A percentile compares a stretch with the other conserved stretches of the same genome.
Evolutionary conservation across 53 echinoderm and acorn worm species (phyloP).

Genomic region (Echinarachnius parma): DNA sequence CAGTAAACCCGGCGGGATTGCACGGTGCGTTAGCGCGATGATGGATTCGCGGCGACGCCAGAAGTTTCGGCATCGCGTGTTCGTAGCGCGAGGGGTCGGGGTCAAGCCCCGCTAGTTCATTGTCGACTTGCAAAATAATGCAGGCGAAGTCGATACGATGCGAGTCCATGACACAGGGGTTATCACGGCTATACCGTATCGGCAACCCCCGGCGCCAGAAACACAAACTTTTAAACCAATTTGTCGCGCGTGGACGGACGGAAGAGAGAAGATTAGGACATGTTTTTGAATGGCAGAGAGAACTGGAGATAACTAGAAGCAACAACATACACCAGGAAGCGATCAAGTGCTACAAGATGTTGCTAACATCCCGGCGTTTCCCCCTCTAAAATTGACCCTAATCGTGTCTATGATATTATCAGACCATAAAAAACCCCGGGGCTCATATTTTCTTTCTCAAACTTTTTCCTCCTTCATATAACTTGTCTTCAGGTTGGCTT

Average conservation of each 20-base stretch:
- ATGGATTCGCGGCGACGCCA: constrained; percentile 42
- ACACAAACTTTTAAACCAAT: constrained; percentile 38
- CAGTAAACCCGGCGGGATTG: constrained; percentile 35
- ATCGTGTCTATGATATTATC: background rate
- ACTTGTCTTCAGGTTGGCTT: constrained; percentile 5
- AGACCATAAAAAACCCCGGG: too few species aligned
- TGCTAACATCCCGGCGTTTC: constrained; percentile 26
- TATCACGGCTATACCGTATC: constrained; percentile 38
- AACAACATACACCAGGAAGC: too few species aligned
- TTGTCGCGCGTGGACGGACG: too few species aligned
- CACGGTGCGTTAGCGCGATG: constrained; percentile 52
- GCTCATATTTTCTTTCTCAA: too few species aligned
- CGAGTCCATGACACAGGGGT: constrained; percentile 11
- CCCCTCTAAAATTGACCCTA: constrained; percentile 16
- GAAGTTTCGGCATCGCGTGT: constrained; percentile 21
- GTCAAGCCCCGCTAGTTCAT: constrained; percentile 44
- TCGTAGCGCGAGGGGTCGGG: constrained; percentile 11
- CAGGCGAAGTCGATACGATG: too few species aligned
- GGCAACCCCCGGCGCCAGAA: constrained; percentile 46
- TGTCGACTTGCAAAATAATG: too few species aligned
- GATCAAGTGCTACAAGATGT: constrained; percentile 46
- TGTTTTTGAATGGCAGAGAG: constrained; percentile 31
- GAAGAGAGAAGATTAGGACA: constrained; percentile 13
- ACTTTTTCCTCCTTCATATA: constrained; percentile 1
- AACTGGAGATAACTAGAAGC: too few species aligned